phyloP scores from a whole-genome alignment of 2,113 vertebrate species.

The Ochotona curzoniae region DNA sequence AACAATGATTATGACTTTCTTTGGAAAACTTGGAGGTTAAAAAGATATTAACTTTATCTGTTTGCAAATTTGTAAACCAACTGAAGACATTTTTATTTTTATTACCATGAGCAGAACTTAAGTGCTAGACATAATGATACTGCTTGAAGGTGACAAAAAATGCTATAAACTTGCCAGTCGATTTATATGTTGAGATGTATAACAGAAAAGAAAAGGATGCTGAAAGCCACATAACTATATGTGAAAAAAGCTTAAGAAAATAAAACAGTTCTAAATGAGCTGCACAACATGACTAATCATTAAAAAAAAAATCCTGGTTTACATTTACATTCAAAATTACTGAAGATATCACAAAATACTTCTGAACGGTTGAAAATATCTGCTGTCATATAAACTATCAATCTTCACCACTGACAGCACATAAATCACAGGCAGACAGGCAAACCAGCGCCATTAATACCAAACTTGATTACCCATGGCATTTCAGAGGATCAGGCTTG shows the following conservation, averaged over 20 bases:
- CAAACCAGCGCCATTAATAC: slow-evolving; percentile 81
- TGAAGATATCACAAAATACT: slow-evolving; percentile 70
- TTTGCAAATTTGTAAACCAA: not conserved
- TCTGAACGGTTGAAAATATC: slow-evolving; percentile 73
- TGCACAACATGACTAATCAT: not conserved
- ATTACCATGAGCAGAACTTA: not conserved
- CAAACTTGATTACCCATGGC: slow-evolving; percentile 80
- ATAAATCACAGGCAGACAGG: slow-evolving; percentile 77
- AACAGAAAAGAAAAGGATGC: not conserved
- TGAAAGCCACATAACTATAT: not conserved
- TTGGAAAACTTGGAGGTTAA: slow-evolving; percentile 1
- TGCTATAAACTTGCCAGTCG: not conserved
- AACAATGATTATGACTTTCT: not conserved
- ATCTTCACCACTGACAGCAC: slow-evolving; percentile 65
- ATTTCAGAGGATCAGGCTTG: slow-evolving; percentile 78
- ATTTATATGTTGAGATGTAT: not conserved
- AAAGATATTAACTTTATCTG: not conserved
- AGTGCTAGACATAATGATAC: not conserved
- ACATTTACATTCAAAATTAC: slow-evolving; percentile 54
- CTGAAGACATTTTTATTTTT: not conserved
- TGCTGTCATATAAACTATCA: slow-evolving; percentile 68
- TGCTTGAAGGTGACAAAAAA: not conserved
- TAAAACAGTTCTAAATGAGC: not conserved
- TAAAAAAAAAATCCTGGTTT: slow-evolving; percentile 51
- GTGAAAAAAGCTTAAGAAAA: not conserved